phyloP scores from a whole-genome alignment of 1,140 invertebrate species.

The Papilio polytes region DNA sequence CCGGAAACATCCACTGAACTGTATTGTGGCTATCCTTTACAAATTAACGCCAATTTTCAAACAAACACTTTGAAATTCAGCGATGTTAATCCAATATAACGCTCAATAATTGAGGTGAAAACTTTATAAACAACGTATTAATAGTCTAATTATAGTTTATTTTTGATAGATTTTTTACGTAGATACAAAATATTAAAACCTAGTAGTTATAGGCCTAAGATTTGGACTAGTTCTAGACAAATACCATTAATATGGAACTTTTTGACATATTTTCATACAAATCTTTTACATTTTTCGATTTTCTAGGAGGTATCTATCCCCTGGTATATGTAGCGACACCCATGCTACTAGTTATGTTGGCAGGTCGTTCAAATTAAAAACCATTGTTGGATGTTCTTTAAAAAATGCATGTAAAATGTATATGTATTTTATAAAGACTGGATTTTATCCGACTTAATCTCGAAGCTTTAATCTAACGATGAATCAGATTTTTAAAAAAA shows the following conservation, averaged over 20 bases:
- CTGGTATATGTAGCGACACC: too few relatives aligned
- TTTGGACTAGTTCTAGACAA: too few relatives aligned
- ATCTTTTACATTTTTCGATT: too few relatives aligned
- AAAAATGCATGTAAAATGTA: too few relatives aligned
- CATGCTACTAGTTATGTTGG: too few relatives aligned
- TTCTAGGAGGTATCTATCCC: too few relatives aligned
- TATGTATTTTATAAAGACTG: neutral
- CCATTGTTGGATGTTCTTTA: too few relatives aligned
- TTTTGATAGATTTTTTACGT: neutral
- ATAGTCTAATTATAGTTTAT: neutral
- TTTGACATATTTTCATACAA: too few relatives aligned
- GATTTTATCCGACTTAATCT: neutral
- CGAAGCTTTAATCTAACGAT: conserved; percentile 7
- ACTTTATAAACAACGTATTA: neutral
- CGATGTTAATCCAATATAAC: conserved; percentile 6
- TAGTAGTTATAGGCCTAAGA: too few relatives aligned
- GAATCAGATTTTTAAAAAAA: conserved; percentile 24
- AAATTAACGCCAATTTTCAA: conserved; percentile 33
- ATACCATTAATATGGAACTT: too few relatives aligned
- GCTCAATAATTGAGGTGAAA: neutral
- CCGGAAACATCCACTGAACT: conserved; percentile 16
- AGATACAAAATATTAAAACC: too few relatives aligned
- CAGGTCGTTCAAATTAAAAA: too few relatives aligned
- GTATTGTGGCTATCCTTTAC: conserved; percentile 14
- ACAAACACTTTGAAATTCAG: neutral